A percentile compares a stretch with the other conserved stretches of the same genome.
These are phyloP conservation scores for Kryptolebias marmoratus DNA, from an alignment of 2,113 vertebrate species.

Conservation along the genomic window DNA sequence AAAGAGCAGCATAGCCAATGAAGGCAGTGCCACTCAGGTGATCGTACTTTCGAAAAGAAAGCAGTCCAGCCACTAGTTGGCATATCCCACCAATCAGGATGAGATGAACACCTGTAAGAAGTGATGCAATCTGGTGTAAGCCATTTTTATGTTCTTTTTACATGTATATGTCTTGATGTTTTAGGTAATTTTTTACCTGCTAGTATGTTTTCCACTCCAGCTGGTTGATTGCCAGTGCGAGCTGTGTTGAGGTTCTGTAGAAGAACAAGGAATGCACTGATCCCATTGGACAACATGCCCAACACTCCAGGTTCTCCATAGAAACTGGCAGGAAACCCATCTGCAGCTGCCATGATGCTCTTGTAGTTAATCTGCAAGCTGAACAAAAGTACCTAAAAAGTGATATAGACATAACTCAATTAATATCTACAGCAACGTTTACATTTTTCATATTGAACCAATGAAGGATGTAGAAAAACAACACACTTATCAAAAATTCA, in stretches of 20 bases:
- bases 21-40: slow-evolving; percentile 87
- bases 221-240: slow-evolving; percentile 68
- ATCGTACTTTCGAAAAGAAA: slow-evolving; percentile 89
- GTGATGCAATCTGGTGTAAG: background rate
- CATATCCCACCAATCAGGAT: slow-evolving; percentile 87
- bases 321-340: slow-evolving; percentile 88
- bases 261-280: slow-evolving; percentile 88
- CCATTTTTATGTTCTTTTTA: background rate
- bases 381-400: slow-evolving; percentile 15
- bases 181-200: slow-evolving; percentile 76
- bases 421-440: background rate
- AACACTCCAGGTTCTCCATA: slow-evolving; percentile 89
- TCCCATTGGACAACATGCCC: slow-evolving; percentile 87
- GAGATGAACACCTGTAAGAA: slow-evolving; percentile 85
- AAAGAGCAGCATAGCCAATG: slow-evolving; percentile 87
- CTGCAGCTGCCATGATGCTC: slow-evolving; percentile 73
- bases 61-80: slow-evolving; percentile 86
- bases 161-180: too few relatives aligned
- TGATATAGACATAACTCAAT: background rate
- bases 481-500: too few relatives aligned
- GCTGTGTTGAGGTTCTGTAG: slow-evolving; percentile 85
- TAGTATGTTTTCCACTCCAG: slow-evolving; percentile 84
- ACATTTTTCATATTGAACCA: background rate
- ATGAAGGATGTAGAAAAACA: too few relatives aligned
- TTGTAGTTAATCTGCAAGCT: slow-evolving; percentile 2